Conservation (phyloP, 2,797 vertebrate genomes). For the Lacerta agilis region DNA sequence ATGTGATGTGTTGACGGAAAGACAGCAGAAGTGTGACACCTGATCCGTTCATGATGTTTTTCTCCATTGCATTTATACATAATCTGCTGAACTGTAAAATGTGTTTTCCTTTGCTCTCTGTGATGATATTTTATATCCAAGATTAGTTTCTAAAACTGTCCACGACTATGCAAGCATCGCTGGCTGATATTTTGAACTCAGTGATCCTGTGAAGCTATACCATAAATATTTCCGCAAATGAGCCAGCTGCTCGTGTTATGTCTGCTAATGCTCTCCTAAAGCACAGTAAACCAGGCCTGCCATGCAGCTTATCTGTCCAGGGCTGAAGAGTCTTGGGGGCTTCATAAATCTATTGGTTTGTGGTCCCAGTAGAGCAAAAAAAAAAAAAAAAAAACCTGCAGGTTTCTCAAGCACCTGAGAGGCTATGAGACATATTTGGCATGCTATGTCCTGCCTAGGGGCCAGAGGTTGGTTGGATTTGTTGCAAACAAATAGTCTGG, state of each 20-base stretch:
- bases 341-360: not conserved
- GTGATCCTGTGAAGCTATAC: constrained; percentile 72
- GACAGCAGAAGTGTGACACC: not conserved
- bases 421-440: constrained; percentile 65
- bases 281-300: constrained; percentile 73
- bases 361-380: constrained; percentile 15
- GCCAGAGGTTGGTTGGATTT: constrained; percentile 71
- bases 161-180: constrained; percentile 67
- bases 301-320: constrained; percentile 67
- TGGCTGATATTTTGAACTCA: constrained; percentile 64
- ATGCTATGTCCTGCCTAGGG: constrained; percentile 73
- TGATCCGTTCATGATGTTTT: not conserved
- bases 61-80: not conserved
- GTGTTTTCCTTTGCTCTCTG: constrained; percentile 51
- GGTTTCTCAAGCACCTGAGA: constrained; percentile 53
- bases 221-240: constrained; percentile 75
- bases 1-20: not conserved
- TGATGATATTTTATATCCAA: constrained; percentile 63
- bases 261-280: constrained; percentile 68
- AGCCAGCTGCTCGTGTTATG: constrained; percentile 74
- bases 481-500: constrained; percentile 51
- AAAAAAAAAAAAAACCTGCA: not conserved
- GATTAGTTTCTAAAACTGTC: constrained; percentile 65
- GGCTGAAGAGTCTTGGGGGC: constrained; percentile 54
- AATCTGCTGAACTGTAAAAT: constrained; percentile 48